Base-by-base conservation (phyloP, 2,113 vertebrate genomes). In the Hoplias malabaricus region DNA sequence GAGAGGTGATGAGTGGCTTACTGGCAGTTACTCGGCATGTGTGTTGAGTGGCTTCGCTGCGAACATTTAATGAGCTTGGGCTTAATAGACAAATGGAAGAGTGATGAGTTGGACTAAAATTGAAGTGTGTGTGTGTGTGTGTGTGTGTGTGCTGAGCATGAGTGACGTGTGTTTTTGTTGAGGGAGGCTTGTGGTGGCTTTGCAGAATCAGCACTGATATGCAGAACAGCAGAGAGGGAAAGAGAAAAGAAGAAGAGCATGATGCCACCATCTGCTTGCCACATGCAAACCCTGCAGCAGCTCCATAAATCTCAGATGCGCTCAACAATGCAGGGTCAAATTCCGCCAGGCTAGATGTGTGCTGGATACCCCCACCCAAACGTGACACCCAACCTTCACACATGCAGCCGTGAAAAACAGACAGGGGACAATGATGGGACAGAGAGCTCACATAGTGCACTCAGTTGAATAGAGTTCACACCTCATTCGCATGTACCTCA, bases 191-290 rank as follows among this genome's bases (percentile, higher is more conserved):
- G 40, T 43, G 79, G 73, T 75, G 69, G 69, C 54, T 67, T 80
- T 76, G 73, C 61, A 19, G 75, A 87, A 80, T 84, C 84, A 86
- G 84, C 77, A 73, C 63, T 59, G 82, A 84, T 87, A 79, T 87
- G 89, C 80, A 13, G 73, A 61, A 69, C 34, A 34, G 21, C 42
- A 77, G 63, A 50, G 53, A 75, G 14, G 10, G 61, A 72, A 83
- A 83, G 80, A 88, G 81, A 85, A 82, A 67, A 69, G 72, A 43
- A 77, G 40, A 72, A 19, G 74, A 87, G 82, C 82, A 77, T 59
- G 85, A 89, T 90, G 88, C 88, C 87, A 86, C 90, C 92, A 93
- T 93, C 91, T 93, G 93, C 84, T 90, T 90, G 86, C 90, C 92
- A 93, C 86, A 92, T 93, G 92, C 88, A 88, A 85, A 80, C 84